Evolutionary conservation across 2,888 invertebrate species (phyloP).

Genomic region (Zygogramma bicolorata): DNA sequence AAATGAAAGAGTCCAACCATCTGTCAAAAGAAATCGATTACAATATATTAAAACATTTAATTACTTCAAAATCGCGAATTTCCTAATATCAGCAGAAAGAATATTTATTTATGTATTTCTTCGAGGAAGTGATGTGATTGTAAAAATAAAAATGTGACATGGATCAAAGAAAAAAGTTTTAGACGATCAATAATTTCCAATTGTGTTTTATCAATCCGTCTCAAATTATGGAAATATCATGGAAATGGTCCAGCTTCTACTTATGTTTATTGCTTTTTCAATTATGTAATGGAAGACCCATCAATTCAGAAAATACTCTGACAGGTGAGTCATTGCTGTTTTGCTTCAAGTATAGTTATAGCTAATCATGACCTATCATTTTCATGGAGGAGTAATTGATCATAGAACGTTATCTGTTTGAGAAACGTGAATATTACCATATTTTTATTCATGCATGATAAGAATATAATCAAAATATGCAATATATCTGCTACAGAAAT

Average conservation of each 20-base stretch:
- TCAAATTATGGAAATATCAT: slow-evolving; percentile 59
- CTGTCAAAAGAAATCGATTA: slow-evolving; percentile 35
- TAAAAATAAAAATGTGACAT: slow-evolving; percentile 42
- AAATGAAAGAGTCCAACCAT: slow-evolving; percentile 14
- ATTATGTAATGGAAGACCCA: slow-evolving; percentile 66
- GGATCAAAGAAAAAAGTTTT: slow-evolving; percentile 28
- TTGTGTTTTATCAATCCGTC: slow-evolving; percentile 22
- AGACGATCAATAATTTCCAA: slow-evolving; percentile 38
- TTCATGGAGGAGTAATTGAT: slow-evolving; percentile 6
- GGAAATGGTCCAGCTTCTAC: slow-evolving; percentile 61
- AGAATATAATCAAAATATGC: background rate
- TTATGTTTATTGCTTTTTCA: slow-evolving; percentile 60
- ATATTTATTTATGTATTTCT: background rate
- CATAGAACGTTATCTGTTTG: background rate
- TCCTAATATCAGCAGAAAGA: slow-evolving; percentile 21
- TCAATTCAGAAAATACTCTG: slow-evolving; percentile 62
- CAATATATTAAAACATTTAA: slow-evolving; percentile 17
- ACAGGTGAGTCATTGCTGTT: slow-evolving; percentile 63
- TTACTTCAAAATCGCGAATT: slow-evolving; percentile 16
- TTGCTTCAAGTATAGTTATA: slow-evolving; percentile 15
- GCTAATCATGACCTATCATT: slow-evolving; percentile 16
- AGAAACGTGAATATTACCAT: background rate
- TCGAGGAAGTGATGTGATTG: slow-evolving; percentile 29
- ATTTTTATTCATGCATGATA: background rate
- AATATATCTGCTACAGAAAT: no score